phyloP scores from a whole-genome alignment of 1,140 invertebrate species.

The Eumeta japonica region DNA sequence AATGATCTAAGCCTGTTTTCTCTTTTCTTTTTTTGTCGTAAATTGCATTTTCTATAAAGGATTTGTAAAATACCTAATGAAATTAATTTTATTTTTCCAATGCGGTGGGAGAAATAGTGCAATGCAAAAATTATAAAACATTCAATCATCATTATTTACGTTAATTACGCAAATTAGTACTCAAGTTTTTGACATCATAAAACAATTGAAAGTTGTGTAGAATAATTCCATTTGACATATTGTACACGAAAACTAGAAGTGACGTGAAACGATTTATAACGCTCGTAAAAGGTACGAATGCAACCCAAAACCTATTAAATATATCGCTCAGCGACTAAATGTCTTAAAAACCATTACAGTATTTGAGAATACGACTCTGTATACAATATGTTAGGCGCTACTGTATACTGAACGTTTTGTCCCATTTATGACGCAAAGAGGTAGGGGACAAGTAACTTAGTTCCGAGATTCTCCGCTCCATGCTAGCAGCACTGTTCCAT shows the following conservation, averaged over 20 bases:
- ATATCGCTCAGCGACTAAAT: conserved; percentile 11
- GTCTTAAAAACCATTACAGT: conserved; percentile 16
- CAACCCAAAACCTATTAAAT: conserved; percentile 28
- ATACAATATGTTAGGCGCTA: conserved; percentile 22
- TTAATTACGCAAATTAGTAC: too few species aligned
- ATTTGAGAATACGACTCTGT: conserved; percentile 22
- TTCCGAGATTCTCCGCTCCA: conserved; percentile 30
- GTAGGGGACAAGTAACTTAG: conserved; percentile 18
- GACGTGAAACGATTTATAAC: conserved; percentile 30
- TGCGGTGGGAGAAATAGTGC: too few species aligned
- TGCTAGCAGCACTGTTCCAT: conserved; percentile 15
- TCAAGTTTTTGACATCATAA: conserved; percentile 1
- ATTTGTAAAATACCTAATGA: too few species aligned
- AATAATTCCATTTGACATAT: conserved; percentile 19
- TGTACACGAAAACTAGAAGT: conserved; percentile 22
- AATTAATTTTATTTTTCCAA: too few species aligned
- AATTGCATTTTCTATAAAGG: too few species aligned
- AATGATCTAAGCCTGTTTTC: too few species aligned
- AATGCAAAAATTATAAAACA: too few species aligned
- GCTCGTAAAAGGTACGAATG: conserved; percentile 24
- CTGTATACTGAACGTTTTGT: conserved; percentile 16
- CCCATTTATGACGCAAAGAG: conserved; percentile 15
- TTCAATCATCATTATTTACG: too few species aligned
- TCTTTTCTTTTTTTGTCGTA: too few species aligned
- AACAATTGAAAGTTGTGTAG: background rate